Conservation (phyloP, 2,113 vertebrate genomes). For the Rhynchomys soricoides region DNA sequence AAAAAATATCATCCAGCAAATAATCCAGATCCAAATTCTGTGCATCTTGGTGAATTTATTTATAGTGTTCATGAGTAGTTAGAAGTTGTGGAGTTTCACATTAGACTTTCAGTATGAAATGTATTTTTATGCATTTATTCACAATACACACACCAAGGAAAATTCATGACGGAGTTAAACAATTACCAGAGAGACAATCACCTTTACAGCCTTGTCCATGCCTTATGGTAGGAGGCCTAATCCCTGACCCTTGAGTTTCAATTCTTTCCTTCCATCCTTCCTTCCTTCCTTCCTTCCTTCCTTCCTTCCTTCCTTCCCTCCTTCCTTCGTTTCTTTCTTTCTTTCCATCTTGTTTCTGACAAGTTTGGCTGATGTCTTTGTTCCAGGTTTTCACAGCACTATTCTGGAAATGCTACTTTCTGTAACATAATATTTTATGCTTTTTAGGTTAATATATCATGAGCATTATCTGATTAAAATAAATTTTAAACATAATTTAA, state of each 20-base stretch:
- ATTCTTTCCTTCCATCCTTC: fast-evolving
- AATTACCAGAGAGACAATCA: neutral
- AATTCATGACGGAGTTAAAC: neutral
- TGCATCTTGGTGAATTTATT: neutral
- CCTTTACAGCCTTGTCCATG: neutral
- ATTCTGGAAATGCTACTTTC: neutral
- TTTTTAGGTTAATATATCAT: neutral
- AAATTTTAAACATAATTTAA: neutral
- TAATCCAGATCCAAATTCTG: neutral
- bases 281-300: fast-evolving
- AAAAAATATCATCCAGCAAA: neutral
- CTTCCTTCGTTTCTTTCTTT: neutral
- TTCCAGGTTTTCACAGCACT: neutral
- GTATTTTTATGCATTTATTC: neutral
- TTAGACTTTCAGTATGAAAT: neutral
- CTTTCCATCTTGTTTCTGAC: neutral
- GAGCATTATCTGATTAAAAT: neutral
- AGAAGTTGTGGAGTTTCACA: neutral
- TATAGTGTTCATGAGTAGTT: neutral
- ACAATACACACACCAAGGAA: neutral
- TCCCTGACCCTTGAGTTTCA: neutral
- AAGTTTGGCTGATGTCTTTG: neutral
- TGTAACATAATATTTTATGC: neutral
- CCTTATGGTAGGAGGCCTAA: neutral
- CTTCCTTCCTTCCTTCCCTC: too few species aligned